These are phyloP conservation scores for Stenotaenia linearis DNA, from an alignment of 2,888 invertebrate genomes.

Conservation along the genomic window DNA sequence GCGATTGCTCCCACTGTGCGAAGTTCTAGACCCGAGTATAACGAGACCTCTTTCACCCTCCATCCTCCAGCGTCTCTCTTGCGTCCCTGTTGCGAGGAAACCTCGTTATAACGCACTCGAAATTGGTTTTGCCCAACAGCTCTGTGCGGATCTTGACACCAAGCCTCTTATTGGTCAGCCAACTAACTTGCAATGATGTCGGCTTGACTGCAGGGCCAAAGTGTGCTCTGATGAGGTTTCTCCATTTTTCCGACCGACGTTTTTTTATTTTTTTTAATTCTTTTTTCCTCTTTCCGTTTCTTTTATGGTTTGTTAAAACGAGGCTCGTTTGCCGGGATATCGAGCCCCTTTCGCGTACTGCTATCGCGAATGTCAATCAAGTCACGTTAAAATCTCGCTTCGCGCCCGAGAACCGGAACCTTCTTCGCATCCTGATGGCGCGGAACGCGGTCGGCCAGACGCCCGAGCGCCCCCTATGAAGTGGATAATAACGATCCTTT, in stretches of 20 bases:
- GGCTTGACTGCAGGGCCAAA: not conserved
- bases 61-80: not conserved
- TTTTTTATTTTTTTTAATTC: not conserved
- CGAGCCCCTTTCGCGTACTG: constrained; percentile 20
- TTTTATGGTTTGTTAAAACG: not conserved
- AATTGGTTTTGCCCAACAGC: not conserved
- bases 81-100: constrained; percentile 6
- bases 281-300: not conserved
- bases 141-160: constrained; percentile 4
- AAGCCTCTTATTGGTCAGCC: constrained; percentile 6
- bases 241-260: not conserved
- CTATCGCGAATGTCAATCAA: constrained; percentile 26
- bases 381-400: constrained; percentile 26
- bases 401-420: constrained; percentile 26
- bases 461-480: constrained; percentile 26
- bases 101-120: not conserved
- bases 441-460: constrained; percentile 24
- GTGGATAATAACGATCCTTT: constrained; percentile 26
- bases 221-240: not conserved
- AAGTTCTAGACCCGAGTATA: constrained; percentile 19
- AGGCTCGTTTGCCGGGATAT: constrained; percentile 19
- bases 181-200: not conserved
- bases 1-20: constrained; percentile 21
- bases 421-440: constrained; percentile 24
- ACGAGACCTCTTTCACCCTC: constrained; percentile 24